These are phyloP conservation scores for Drosophila peninsularis DNA, from an alignment of 2,888 invertebrate genomes.

Conservation along the genomic window DNA sequence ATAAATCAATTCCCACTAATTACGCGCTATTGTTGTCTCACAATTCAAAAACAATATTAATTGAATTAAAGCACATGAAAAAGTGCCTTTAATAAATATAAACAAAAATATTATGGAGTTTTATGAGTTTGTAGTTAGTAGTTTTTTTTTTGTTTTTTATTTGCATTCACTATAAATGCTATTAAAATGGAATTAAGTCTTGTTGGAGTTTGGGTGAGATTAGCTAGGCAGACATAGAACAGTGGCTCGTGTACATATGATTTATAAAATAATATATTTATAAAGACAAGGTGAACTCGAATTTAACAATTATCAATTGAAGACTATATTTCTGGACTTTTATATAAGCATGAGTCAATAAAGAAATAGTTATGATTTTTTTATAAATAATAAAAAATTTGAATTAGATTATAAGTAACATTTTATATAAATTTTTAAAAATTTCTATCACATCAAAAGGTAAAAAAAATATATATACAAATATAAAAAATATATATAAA, in stretches of 20 bases:
- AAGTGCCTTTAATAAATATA: constrained; percentile 23
- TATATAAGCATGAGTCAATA: too few relatives aligned
- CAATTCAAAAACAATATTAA: constrained; percentile 53
- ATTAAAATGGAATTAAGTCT: neutral
- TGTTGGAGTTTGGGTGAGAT: neutral
- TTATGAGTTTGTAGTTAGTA: neutral
- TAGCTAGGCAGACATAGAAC: neutral
- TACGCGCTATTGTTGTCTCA: constrained; percentile 57
- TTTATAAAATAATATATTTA: neutral
- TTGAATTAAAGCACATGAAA: constrained; percentile 46
- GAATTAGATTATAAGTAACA: too few relatives aligned
- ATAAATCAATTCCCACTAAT: constrained; percentile 75
- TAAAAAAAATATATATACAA: too few relatives aligned
- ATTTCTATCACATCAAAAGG: too few relatives aligned
- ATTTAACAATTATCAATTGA: neutral
- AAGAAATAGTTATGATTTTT: too few relatives aligned
- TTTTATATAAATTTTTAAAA: too few relatives aligned
- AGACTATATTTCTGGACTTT: neutral
- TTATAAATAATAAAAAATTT: too few relatives aligned
- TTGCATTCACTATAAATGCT: neutral
- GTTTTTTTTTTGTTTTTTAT: neutral
- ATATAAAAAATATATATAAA: too few relatives aligned
- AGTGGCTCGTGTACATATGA: neutral
- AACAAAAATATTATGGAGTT: neutral
- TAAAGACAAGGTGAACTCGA: neutral